Base-by-base conservation (phyloP, 2,797 vertebrate species). In the Avahi laniger region DNA sequence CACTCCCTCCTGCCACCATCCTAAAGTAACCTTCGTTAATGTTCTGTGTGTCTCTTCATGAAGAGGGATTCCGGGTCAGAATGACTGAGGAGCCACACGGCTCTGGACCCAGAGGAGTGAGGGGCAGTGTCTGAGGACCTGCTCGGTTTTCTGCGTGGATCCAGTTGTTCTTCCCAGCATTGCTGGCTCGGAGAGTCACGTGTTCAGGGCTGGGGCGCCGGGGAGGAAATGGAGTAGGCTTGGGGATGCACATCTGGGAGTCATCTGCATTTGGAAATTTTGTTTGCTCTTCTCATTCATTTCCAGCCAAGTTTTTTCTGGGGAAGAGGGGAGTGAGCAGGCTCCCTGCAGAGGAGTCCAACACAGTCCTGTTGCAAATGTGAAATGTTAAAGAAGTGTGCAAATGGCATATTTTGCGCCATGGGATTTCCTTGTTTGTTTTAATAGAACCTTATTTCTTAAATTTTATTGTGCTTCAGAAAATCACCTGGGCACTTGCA, bases 1-100 rank as follows among this genome's bases (percentile, higher is more conserved):
- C 18, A 18, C 20, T 8, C 33, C 7, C 1, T 24, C 0, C 17
- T 35, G 13, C 28, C 1, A 0, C 50, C 48, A 41, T 2, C 5
- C 13, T 4, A 6, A 50, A 48, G n/a, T 22, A 7, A 7, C 33
- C 10, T 9, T 13, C 35, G 26, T 41, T 52, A 26, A 22, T 3
- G 15, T 46, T 48, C 5, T 1, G 50, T 48, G 1, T 67, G 61
- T 38, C 26, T 38, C 50, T 86, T 18, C 48, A 73, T 46, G 12
- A 5, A 10, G 20, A 35, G 65, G 18, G 46, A 33, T 41, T 72
- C 76, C 28, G 70, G 50, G 0, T 28, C 12, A 52, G 52, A 38
- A 76, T 50, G 15, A 4, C 0, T 6, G 35, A 52, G 59, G 82
- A 41, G 50, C 81, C 6, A 28, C 1, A 15, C 41, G 69, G 28